phyloP scores from a whole-genome alignment of 2,797 vertebrate species.

The Leptoclinus maculatus region DNA sequence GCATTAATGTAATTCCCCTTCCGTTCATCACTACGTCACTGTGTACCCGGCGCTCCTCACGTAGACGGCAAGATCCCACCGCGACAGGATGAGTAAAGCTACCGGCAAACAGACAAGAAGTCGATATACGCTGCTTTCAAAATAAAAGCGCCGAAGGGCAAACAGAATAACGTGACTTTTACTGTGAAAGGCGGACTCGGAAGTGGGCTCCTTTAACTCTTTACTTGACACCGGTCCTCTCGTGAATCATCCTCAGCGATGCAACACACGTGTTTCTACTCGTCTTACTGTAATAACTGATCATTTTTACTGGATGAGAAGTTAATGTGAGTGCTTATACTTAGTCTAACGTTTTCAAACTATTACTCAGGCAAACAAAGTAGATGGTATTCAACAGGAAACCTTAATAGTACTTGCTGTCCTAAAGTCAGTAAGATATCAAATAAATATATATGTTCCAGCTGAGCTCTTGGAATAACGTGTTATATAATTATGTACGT shows the following conservation, averaged over 20 bases:
- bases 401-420: too few species aligned
- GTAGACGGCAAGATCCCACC: background rate
- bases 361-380: too few species aligned
- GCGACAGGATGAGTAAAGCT: fast-evolving
- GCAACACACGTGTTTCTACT: background rate
- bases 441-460: background rate
- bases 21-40: background rate
- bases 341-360: background rate
- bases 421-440: background rate
- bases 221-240: background rate
- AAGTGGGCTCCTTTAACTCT: fast-evolving
- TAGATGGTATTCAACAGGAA: background rate
- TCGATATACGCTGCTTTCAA: fast-evolving
- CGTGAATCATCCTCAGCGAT: constrained; percentile 40
- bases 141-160: background rate
- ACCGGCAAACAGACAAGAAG: background rate
- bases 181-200: background rate
- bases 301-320: background rate
- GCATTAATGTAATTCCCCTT: background rate
- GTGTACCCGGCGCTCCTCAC: constrained; percentile 78
- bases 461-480: too few species aligned
- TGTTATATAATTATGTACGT: too few species aligned
- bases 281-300: background rate
- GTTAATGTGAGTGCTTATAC: background rate
- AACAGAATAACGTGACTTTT: fast-evolving